These are phyloP conservation scores for Chelon labrosus DNA, from an alignment of 2,797 vertebrate species.

Conservation along the genomic window DNA sequence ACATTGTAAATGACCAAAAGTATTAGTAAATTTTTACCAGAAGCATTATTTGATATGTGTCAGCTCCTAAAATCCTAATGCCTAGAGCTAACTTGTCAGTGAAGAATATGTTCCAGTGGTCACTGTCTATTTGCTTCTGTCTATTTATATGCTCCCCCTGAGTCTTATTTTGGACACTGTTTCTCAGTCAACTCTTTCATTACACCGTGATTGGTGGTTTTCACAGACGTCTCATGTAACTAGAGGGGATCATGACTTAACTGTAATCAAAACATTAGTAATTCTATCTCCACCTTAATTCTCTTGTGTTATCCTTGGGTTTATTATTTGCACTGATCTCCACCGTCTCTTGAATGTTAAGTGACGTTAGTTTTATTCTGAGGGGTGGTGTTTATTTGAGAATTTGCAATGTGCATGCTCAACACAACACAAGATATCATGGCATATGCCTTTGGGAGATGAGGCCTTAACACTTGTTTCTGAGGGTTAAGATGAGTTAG, in stretches of 20 bases:
- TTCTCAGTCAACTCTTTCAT: conserved; percentile 50
- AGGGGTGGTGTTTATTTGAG: conserved; percentile 73
- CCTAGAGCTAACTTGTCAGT: conserved; percentile 9
- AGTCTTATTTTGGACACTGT: conserved; percentile 53
- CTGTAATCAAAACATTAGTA: conserved; percentile 36
- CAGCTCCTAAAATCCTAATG: conserved; percentile 2
- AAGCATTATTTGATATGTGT: background rate
- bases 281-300: conserved; percentile 13
- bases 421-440: conserved; percentile 40
- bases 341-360: conserved; percentile 26
- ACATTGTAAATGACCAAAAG: conserved; percentile 25
- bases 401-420: conserved; percentile 56
- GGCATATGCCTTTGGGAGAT: conserved; percentile 64
- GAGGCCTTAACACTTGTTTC: conserved; percentile 75
- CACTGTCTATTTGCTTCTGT: conserved; percentile 30
- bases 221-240: conserved; percentile 61
- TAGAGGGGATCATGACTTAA: conserved; percentile 18
- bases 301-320: conserved; percentile 7
- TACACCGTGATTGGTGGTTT: conserved; percentile 54
- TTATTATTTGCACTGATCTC: conserved; percentile 22
- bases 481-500: conserved; percentile 65
- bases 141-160: conserved; percentile 55
- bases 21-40: background rate
- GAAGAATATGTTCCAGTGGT: conserved; percentile 19
- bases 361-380: conserved; percentile 30